phyloP scores from a whole-genome alignment of 2,797 vertebrate species.

The Emys orbicularis region DNA sequence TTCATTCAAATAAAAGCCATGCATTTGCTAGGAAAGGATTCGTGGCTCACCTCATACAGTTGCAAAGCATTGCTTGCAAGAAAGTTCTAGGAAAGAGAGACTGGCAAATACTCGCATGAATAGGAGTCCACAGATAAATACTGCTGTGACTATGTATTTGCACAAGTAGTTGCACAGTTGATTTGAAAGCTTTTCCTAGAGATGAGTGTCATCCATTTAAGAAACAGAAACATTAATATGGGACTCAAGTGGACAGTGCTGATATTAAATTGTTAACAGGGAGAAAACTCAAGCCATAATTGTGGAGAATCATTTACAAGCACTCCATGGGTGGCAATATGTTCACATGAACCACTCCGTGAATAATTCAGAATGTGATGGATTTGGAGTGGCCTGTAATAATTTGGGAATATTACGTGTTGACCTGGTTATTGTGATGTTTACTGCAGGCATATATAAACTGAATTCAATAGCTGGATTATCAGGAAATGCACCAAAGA shows the following conservation, averaged over 20 bases:
- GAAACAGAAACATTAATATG: constrained; percentile 4
- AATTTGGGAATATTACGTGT: neutral
- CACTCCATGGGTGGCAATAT: neutral
- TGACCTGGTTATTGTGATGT: neutral
- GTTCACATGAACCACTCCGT: constrained; percentile 39
- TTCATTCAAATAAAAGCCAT: neutral
- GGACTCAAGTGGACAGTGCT: neutral
- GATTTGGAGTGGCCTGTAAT: constrained; percentile 19
- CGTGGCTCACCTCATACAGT: fast-evolving
- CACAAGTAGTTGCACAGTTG: neutral
- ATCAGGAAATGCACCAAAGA: neutral
- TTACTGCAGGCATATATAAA: neutral
- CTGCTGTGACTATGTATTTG: neutral
- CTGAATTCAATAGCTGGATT: neutral
- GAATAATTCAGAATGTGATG: neutral
- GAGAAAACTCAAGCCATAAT: constrained; percentile 22
- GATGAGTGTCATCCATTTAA: neutral
- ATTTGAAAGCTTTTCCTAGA: neutral
- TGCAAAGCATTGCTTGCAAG: neutral
- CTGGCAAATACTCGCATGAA: neutral
- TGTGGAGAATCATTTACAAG: constrained; percentile 3
- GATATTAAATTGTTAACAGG: constrained; percentile 40
- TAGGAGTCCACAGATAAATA: neutral
- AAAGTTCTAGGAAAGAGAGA: neutral
- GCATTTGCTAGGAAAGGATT: neutral